phyloP scores from a whole-genome alignment of 2,797 vertebrate species.

The Dallia pectoralis region DNA sequence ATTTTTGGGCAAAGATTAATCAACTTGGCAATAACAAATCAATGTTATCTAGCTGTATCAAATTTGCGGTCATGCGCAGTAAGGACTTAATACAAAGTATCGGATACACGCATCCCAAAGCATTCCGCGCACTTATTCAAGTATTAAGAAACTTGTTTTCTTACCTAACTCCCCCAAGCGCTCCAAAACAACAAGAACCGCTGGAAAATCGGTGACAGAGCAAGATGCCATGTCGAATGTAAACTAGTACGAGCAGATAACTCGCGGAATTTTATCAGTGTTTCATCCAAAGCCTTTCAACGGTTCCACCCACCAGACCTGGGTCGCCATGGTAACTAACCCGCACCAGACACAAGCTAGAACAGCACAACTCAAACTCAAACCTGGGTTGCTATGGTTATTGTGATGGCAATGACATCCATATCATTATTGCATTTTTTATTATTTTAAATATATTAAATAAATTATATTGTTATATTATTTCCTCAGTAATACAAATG shows the following conservation, averaged over 20 bases:
- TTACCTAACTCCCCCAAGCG: constrained; percentile 65
- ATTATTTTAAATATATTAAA: too few relatives aligned
- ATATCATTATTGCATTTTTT: too few relatives aligned
- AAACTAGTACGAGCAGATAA: not conserved
- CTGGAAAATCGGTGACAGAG: constrained; percentile 63
- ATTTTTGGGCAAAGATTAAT: not conserved
- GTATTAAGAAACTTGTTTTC: constrained; percentile 12
- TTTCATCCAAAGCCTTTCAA: not conserved
- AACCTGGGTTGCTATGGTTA: not conserved
- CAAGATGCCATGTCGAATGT: constrained; percentile 56
- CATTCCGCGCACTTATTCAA: not conserved
- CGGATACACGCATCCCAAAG: not conserved
- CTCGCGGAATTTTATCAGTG: not conserved
- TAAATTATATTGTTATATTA: too few relatives aligned
- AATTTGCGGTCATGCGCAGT: not conserved
- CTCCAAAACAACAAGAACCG: constrained; percentile 64
- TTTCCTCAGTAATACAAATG: too few relatives aligned
- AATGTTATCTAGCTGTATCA: not conserved
- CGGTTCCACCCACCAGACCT: not conserved
- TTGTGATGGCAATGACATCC: not conserved
- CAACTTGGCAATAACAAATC: not conserved
- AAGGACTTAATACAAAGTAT: not conserved
- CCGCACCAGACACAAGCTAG: not conserved
- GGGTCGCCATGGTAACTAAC: constrained; percentile 22
- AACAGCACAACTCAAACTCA: not conserved